A percentile compares a stretch with the other conserved stretches of the same genome.
These are phyloP conservation scores for Buphagus erythrorhynchus DNA, from an alignment of 2,797 vertebrate species.

Conservation along the genomic window DNA sequence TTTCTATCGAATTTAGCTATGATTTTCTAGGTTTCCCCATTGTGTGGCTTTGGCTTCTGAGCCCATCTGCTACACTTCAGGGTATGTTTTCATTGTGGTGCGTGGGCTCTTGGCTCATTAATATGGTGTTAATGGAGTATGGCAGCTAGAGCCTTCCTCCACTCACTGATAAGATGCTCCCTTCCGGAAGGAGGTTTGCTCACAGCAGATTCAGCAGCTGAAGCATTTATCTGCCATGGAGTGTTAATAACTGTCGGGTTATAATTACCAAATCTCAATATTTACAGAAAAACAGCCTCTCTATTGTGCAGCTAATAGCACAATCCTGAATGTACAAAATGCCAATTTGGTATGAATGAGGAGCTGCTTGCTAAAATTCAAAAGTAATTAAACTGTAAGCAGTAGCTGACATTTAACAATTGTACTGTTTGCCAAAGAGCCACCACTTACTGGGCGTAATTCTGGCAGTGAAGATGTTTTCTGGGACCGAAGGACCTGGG, in stretches of 20 bases:
- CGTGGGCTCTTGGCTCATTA: conserved; percentile 63
- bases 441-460: neutral
- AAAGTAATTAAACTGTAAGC: conserved; percentile 49
- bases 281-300: conserved; percentile 70
- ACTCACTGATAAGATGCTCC: conserved; percentile 36
- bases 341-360: conserved; percentile 59
- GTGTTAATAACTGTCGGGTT: conserved; percentile 63
- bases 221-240: conserved; percentile 49
- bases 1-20: conserved; percentile 15
- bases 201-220: conserved; percentile 63
- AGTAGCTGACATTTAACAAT: conserved; percentile 41
- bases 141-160: conserved; percentile 63
- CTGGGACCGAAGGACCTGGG: neutral
- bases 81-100: conserved; percentile 58
- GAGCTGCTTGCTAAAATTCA: conserved; percentile 45
- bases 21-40: conserved; percentile 27
- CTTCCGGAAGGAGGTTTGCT: conserved; percentile 55
- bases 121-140: conserved; percentile 64
- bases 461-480: neutral
- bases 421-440: conserved; percentile 3
- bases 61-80: conserved; percentile 69
- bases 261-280: conserved; percentile 74
- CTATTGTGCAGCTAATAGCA: conserved; percentile 65
- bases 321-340: conserved; percentile 39
- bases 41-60: conserved; percentile 62